Base-by-base conservation (phyloP, 2,113 vertebrate genomes). In the Bothrops jararaca region DNA sequence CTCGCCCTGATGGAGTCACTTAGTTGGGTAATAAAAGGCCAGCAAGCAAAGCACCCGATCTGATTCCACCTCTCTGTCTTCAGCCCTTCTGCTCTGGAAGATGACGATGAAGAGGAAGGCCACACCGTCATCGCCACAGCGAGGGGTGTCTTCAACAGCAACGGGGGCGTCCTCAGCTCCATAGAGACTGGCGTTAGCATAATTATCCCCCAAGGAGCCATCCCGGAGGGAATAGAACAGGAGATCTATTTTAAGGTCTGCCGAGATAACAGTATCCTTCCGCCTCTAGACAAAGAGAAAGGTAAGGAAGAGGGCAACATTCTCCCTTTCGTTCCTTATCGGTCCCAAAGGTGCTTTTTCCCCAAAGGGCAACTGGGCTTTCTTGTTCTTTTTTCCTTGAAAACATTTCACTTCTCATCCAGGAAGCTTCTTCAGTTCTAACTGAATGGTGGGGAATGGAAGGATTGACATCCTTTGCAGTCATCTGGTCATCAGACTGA, bases 201-300 rank as follows among this genome's bases (percentile, higher is more conserved):
- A 96, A 99, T 99, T 96, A 99, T 99, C 96, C 99, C 99, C 4
- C 99, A 99, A 97, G 99, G 99, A 89, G 99, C 99, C 96, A 99
- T 99, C 95, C 98, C 99, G 0, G 99, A 99, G 92, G 98, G 98
- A 56, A 98, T 99, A 92, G 99, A 99, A 94, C 99, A 99, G 97
- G 99, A 99, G 97, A 99, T 99, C 95, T 99, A 99, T 98, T 99
- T 99, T 97, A 99, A 99, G 97, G 99, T 99, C 97, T 99, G 99
- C 98, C 97, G 99, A 94, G 99, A 99, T 98, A 99, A 99, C 98
- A 99, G 99, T 97, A 99, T 99, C 97, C 98, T 99, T 92, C 99
- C 99, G 85, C 99, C 99, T 60, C 98, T 99, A 85, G 99, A 99
- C 97, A 99, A 99, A 97, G 99, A 99, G 97, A 99, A 99, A 98